phyloP scores from a whole-genome alignment of 2,888 invertebrate genomes.

The Agapetus fuscipes region DNA sequence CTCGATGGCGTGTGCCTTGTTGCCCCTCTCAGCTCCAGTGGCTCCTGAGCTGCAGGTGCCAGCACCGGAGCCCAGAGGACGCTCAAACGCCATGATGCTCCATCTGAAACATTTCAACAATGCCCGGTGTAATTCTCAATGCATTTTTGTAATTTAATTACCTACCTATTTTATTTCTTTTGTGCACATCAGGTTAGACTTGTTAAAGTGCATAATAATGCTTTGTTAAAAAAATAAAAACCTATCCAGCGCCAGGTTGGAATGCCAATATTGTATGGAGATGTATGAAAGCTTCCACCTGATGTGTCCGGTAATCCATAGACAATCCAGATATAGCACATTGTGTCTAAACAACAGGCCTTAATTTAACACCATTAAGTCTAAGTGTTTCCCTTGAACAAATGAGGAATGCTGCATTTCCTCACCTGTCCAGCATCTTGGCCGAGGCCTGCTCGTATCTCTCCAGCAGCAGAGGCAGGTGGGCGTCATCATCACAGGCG shows the following conservation, averaged over 20 bases:
- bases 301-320: no score
- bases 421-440: conserved; percentile 94
- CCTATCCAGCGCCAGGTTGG: no score
- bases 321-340: no score
- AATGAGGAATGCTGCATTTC: no score
- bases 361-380: no score
- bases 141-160: background rate
- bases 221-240: no score
- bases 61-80: conserved; percentile 46
- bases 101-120: conserved; percentile 62
- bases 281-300: no score
- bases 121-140: no score
- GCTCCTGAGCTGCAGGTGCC: conserved; percentile 12
- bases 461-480: conserved; percentile 83
- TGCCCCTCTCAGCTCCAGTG: conserved; percentile 20
- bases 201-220: background rate
- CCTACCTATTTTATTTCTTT: background rate
- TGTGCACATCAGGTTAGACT: background rate
- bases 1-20: conserved; percentile 10
- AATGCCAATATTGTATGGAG: no score
- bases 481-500: conserved; percentile 91
- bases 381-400: no score
- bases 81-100: conserved; percentile 92
- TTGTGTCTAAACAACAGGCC: no score
- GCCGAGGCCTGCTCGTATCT: conserved; percentile 95